Evolutionary conservation across 2,888 invertebrate genomes (phyloP).

Genomic region (Polyploca ridens): DNA sequence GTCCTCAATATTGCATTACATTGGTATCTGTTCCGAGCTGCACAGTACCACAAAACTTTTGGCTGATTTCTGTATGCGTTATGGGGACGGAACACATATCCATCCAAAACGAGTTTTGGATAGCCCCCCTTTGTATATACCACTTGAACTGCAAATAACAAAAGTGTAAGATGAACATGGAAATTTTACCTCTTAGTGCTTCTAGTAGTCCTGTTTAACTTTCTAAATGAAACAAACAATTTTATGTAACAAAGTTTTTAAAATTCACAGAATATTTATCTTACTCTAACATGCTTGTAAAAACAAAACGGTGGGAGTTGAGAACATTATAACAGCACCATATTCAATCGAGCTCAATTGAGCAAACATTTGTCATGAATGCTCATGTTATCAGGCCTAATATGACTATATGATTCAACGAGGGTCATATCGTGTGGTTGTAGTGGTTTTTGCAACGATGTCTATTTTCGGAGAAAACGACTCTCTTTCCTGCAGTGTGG

Average conservation of each 20-base stretch:
- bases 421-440: slow-evolving; percentile 59
- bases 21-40: slow-evolving; percentile 61
- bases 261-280: neutral
- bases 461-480: slow-evolving; percentile 70
- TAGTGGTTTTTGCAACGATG: slow-evolving; percentile 59
- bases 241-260: neutral
- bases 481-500: slow-evolving; percentile 68
- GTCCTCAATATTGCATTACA: slow-evolving; percentile 70
- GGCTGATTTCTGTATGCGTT: slow-evolving; percentile 76
- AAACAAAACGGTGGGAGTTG: neutral
- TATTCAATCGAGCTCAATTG: neutral
- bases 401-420: neutral
- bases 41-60: slow-evolving; percentile 75
- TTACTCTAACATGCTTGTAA: neutral
- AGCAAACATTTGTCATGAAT: neutral
- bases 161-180: neutral
- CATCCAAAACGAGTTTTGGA: slow-evolving; percentile 67
- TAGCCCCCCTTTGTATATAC: slow-evolving; percentile 69
- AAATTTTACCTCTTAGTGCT: neutral
- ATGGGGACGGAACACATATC: slow-evolving; percentile 73
- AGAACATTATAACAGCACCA: neutral
- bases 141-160: slow-evolving; percentile 63
- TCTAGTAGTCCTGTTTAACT: neutral
- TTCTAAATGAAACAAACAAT: neutral
- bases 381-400: neutral